Conservation (phyloP, 2,888 invertebrate genomes). For the Acrocera orbiculus region DNA sequence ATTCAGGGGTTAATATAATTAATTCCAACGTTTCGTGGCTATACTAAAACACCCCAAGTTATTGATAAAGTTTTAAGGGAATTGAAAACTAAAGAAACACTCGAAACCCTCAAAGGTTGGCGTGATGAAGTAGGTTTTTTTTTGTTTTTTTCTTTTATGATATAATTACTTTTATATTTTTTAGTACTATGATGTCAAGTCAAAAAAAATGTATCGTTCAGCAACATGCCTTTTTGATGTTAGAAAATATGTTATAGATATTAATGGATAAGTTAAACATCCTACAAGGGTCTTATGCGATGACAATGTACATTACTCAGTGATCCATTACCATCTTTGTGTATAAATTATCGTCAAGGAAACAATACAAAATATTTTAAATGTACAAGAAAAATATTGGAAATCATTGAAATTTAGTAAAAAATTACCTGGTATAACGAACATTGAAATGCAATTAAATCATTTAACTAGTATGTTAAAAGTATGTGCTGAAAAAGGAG, state of each 20-base stretch:
- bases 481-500: too few relatives aligned
- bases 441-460: too few relatives aligned
- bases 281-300: constrained; percentile 70
- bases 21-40: constrained; percentile 74
- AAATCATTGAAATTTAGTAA: too few relatives aligned
- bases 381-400: too few relatives aligned
- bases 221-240: constrained; percentile 89
- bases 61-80: constrained; percentile 64
- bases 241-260: constrained; percentile 84
- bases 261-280: constrained; percentile 80
- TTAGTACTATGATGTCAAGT: constrained; percentile 77
- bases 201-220: constrained; percentile 75
- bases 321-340: too few relatives aligned
- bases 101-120: constrained; percentile 78
- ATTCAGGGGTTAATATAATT: constrained; percentile 60
- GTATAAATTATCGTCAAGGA: too few relatives aligned
- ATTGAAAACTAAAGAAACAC: constrained; percentile 54
- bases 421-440: too few relatives aligned
- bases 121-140: constrained; percentile 57
- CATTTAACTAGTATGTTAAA: too few relatives aligned
- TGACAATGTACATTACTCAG: too few relatives aligned
- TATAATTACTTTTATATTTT: constrained; percentile 15
- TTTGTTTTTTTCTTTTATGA: not conserved
- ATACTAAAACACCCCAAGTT: constrained; percentile 58
- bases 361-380: too few relatives aligned